These are phyloP conservation scores for Capra hircus DNA, from an alignment of 2,113 vertebrate genomes.

Conservation along the genomic window DNA sequence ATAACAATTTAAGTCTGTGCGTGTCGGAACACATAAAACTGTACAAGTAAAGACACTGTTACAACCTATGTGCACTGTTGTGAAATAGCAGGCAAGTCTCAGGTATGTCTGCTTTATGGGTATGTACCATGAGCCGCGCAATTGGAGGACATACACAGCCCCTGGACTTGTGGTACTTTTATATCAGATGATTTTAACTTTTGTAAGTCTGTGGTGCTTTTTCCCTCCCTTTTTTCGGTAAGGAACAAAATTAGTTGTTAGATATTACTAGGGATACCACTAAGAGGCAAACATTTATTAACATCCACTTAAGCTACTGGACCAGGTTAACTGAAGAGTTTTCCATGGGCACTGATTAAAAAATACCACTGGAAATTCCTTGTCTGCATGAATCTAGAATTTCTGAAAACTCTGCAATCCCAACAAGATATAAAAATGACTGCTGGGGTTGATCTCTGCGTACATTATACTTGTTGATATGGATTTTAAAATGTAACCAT, in stretches of 20 bases:
- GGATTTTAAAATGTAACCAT: not conserved
- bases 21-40: conserved; percentile 5
- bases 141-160: not conserved
- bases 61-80: not conserved
- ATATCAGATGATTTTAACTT: not conserved
- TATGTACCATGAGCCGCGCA: not conserved
- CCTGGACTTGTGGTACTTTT: not conserved
- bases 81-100: not conserved
- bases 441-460: not conserved
- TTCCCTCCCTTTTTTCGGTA: not conserved
- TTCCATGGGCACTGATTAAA: not conserved
- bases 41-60: conserved; percentile 16
- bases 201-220: not conserved
- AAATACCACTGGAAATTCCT: not conserved
- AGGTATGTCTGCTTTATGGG: not conserved
- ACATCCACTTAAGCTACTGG: not conserved
- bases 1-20: not conserved
- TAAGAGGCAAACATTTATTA: not conserved
- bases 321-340: not conserved
- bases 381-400: not conserved
- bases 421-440: not conserved
- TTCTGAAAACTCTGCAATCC: not conserved
- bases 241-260: not conserved
- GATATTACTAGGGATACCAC: not conserved
- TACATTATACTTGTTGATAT: not conserved